These are phyloP conservation scores for Leptopterna dolabrata DNA, from an alignment of 2,888 invertebrate species.

Conservation along the genomic window DNA sequence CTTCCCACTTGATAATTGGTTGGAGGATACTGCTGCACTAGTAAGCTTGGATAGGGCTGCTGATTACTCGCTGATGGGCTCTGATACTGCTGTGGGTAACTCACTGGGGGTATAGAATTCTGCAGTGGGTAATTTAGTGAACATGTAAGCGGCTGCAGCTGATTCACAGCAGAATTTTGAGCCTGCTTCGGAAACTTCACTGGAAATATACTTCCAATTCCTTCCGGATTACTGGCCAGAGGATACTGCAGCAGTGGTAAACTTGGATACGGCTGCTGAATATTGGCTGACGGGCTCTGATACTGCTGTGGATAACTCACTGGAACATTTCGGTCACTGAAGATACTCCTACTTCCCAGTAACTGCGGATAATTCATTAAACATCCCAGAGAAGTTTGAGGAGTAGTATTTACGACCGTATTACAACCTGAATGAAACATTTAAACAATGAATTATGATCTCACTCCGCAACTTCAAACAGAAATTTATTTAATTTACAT, in stretches of 20 bases:
- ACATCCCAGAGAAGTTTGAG: background rate
- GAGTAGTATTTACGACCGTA: background rate
- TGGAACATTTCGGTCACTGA: no score
- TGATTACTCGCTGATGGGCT: no score
- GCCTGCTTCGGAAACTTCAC: background rate
- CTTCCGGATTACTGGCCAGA: background rate
- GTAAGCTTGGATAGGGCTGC: no score
- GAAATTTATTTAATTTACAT: no score
- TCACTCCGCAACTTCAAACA: background rate
- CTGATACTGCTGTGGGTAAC: background rate
- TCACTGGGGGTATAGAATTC: background rate
- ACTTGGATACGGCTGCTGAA: no score
- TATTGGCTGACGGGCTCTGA: no score
- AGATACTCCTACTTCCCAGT: background rate
- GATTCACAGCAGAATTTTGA: background rate
- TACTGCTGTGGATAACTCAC: background rate
- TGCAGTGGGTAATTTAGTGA: background rate
- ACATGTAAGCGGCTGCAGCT: background rate
- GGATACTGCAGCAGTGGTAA: no score
- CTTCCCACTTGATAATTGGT: background rate
- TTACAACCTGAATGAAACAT: background rate
- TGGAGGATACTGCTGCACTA: no score
- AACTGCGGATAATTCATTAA: background rate
- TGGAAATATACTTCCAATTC: background rate
- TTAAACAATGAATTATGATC: background rate